Conservation (phyloP, 2,888 invertebrate genomes). For the Lutraria lutraria region DNA sequence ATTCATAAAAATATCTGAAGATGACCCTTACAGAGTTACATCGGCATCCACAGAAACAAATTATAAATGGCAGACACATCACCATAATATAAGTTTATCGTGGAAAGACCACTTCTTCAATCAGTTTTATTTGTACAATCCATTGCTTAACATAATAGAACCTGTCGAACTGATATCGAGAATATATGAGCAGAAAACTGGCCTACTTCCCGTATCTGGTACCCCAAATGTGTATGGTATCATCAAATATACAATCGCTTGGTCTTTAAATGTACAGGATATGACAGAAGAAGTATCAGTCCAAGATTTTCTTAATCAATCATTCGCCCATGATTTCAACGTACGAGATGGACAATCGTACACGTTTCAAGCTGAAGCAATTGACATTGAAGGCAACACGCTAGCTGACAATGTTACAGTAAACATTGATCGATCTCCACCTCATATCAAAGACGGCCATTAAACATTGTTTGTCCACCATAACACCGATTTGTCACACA, state of each 20-base stretch:
- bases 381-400: conserved; percentile 67
- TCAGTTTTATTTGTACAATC: conserved; percentile 40
- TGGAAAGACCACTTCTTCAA: conserved; percentile 70
- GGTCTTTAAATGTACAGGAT: conserved; percentile 38
- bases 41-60: conserved; percentile 57
- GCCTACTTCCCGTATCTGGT: conserved; percentile 65
- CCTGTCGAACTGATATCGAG: conserved; percentile 58
- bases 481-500: conserved; percentile 68
- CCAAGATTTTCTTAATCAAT: conserved; percentile 61
- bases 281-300: conserved; percentile 34
- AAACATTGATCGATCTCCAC: conserved; percentile 68
- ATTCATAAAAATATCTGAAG: conserved; percentile 31
- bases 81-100: conserved; percentile 54
- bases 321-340: conserved; percentile 46
- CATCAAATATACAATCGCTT: conserved; percentile 54
- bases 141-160: conserved; percentile 51
- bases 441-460: conserved; percentile 69
- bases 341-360: conserved; percentile 69
- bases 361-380: conserved; percentile 56
- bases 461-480: conserved; percentile 71
- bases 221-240: conserved; percentile 71
- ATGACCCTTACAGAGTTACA: conserved; percentile 32
- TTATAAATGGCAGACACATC: conserved; percentile 69
- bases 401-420: conserved; percentile 58
- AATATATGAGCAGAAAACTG: conserved; percentile 68